Evolutionary conservation across 2,113 vertebrate genomes (phyloP).

Genomic region (Tragelaphus scriptus): DNA sequence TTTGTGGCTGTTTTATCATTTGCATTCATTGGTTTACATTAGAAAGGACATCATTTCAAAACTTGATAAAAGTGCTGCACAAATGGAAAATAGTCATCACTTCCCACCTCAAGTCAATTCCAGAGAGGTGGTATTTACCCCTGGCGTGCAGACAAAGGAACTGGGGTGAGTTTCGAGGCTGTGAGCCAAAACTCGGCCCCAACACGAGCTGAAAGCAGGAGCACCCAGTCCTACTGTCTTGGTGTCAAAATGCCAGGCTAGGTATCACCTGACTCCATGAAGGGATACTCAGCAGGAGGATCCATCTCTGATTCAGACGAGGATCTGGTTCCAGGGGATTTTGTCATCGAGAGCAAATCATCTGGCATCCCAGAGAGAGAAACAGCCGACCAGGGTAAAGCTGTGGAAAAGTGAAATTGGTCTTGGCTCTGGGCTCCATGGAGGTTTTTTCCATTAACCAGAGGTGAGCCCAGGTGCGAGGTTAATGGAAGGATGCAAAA

Average conservation of each 20-base stretch:
- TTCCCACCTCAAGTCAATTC: neutral
- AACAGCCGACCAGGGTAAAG: accelerated
- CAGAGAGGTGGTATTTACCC: neutral
- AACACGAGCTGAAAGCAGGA: accelerated
- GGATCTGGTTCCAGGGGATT: slow-evolving; percentile 51
- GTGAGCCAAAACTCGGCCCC: accelerated
- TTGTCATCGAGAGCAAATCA: slow-evolving; percentile 43
- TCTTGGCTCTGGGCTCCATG: neutral
- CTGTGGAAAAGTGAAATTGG: neutral
- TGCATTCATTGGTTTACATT: neutral
- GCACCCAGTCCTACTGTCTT: neutral
- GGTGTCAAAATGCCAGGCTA: neutral
- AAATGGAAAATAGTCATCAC: neutral
- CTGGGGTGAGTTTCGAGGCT: accelerated
- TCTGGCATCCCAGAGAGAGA: neutral
- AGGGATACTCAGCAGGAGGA: neutral
- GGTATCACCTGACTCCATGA: neutral
- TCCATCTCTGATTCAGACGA: slow-evolving; percentile 58
- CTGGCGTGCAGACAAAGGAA: accelerated
- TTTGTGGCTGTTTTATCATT: neutral
- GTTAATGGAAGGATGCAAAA: neutral
- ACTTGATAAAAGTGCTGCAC: neutral
- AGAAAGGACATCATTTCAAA: neutral
- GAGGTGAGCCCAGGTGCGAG: neutral
- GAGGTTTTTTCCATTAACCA: neutral